Base-by-base conservation (phyloP, 2,113 vertebrate species). In the Hiodon tergisus region DNA sequence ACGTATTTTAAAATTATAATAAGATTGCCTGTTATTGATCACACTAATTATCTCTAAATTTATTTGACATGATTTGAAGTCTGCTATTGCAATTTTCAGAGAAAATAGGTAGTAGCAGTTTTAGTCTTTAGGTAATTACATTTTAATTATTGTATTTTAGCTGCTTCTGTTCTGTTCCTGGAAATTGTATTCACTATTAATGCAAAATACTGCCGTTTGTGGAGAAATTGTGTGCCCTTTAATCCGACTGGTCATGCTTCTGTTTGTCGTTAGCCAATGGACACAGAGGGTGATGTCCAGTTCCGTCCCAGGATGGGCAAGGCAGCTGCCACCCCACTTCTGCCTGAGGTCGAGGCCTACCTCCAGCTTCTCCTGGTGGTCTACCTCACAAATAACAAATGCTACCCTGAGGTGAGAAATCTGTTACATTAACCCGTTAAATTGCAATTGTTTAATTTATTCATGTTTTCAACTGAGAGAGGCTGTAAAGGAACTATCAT, bases 261-360 rank as follows among this genome's bases (percentile, higher is more conserved):
- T n/a, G 31, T 16, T 17, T 66, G 13, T 69, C 46, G 68, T 2
- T 83, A 98, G 97, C 93, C 95, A 31, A 97, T 98, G 95, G 97
- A 98, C 82, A 94, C 88, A 0, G 96, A 98, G 4, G 95, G 94
- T 0, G 96, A 98, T 16, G 85, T 96, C 72, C 96, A 92, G 86
- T 99, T 99, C 71, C 92, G 96, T 4, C 97, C 97, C 0, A 88
- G 97, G 54, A 95, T 90, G 0, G 97, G 96, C 2, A 98, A 98
- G 73, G 94, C 96, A 0, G 96, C 96, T 0, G 85, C 94, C 0
- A 85, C 88, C 3, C 95, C 96, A 0, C 93, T 98, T 10, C 82
- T 99, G 74, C 97, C 97, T 0, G 97, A 99, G 80, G 96, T 96
- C 75, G 97, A 98, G 83, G 89, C 95, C 0, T 98, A 98, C 76